These are phyloP conservation scores for Chymomyza fuscimana DNA, from an alignment of 2,888 invertebrate genomes.

Conservation along the genomic window DNA sequence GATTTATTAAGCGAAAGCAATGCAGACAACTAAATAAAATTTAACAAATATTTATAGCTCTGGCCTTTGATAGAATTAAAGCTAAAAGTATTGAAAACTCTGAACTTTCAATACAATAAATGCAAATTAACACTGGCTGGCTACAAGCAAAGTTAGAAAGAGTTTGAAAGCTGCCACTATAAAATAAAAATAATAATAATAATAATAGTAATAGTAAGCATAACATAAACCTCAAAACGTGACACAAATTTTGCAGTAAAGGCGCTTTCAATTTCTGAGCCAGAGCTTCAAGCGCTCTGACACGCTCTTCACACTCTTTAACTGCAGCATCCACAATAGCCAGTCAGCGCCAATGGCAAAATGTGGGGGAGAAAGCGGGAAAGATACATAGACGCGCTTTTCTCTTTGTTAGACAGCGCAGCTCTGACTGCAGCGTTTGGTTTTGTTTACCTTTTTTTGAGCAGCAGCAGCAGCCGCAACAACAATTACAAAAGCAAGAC, in stretches of 20 bases:
- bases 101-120: neutral
- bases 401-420: slow-evolving; percentile 24
- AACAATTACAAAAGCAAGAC: slow-evolving; percentile 30
- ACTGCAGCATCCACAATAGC: slow-evolving; percentile 14
- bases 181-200: neutral
- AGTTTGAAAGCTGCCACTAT: neutral
- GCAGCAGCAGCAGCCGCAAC: slow-evolving; percentile 19
- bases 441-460: slow-evolving; percentile 56
- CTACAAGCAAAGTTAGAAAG: neutral
- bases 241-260: slow-evolving; percentile 25
- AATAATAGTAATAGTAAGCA: slow-evolving; percentile 3
- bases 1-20: no score
- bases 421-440: slow-evolving; percentile 20
- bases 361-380: neutral
- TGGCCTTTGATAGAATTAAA: no score
- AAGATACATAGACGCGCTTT: slow-evolving; percentile 30
- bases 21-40: no score
- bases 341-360: slow-evolving; percentile 10
- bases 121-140: neutral
- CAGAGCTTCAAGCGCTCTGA: neutral
- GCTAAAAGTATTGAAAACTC: no score
- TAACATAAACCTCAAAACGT: slow-evolving; percentile 3
- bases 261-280: slow-evolving; percentile 53
- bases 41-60: slow-evolving; percentile 16
- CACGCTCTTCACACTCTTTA: neutral